phyloP scores from a whole-genome alignment of 2,888 invertebrate species.

The Rhagonycha fulva region DNA sequence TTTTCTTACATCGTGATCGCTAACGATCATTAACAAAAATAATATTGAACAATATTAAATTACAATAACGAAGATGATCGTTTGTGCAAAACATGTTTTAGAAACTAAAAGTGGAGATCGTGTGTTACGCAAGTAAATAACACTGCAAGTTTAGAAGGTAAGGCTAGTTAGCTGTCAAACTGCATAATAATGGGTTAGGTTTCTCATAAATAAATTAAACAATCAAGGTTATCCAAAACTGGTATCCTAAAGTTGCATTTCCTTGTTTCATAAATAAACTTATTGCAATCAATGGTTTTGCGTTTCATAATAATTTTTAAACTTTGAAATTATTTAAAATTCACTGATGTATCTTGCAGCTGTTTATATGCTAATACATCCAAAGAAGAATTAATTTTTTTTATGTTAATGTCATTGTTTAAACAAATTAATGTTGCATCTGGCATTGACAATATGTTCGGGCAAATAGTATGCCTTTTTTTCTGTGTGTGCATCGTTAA shows the following conservation, averaged over 20 bases:
- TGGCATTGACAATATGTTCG: conserved; percentile 3
- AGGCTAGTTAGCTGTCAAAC: conserved; percentile 46
- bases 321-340: conserved; percentile 13
- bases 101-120: conserved; percentile 16
- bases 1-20: not conserved
- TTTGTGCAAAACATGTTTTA: not conserved
- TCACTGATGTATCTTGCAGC: conserved; percentile 9
- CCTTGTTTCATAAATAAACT: conserved; percentile 31
- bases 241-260: conserved; percentile 45
- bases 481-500: not conserved
- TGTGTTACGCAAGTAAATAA: conserved; percentile 32
- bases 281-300: not conserved
- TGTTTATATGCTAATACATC: conserved; percentile 6
- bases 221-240: conserved; percentile 52
- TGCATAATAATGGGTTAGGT: conserved; percentile 51
- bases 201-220: conserved; percentile 52
- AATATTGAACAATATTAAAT: not conserved
- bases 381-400: conserved; percentile 1
- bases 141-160: conserved; percentile 37
- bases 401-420: conserved; percentile 7
- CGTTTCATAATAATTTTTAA: not conserved
- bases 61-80: not conserved
- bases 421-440: conserved; percentile 5
- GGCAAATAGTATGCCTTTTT: not conserved
- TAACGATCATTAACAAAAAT: conserved; percentile 3